Percentiles rank a stretch among this genome's conserved stretches.
These are phyloP conservation scores for Atta texana DNA, from an alignment of 1,140 invertebrate genomes.

Conservation along the genomic window DNA sequence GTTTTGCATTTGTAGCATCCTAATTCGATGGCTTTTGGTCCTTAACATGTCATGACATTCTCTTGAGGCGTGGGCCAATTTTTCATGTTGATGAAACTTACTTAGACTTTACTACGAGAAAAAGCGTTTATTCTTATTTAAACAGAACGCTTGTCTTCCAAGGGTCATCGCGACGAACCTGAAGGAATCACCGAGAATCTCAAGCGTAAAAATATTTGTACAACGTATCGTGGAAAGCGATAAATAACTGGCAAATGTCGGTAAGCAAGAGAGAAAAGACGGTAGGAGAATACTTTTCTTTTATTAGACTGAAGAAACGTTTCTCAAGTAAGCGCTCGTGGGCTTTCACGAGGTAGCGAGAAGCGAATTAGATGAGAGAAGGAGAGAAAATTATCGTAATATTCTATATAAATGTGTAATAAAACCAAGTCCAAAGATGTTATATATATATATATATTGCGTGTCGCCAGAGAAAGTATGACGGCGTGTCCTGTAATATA, in stretches of 20 bases:
- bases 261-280: background rate
- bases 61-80: conserved; percentile 3
- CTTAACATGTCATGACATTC: background rate
- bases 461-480: conserved; percentile 76
- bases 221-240: conserved; percentile 27
- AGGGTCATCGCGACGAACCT: conserved; percentile 25
- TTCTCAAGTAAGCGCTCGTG: conserved; percentile 30
- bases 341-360: conserved; percentile 33
- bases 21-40: background rate
- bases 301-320: conserved; percentile 66
- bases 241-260: conserved; percentile 22
- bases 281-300: conserved; percentile 53
- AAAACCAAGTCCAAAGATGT: conserved; percentile 86
- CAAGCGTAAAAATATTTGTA: conserved; percentile 47
- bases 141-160: conserved; percentile 68
- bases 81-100: background rate
- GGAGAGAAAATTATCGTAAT: conserved; percentile 65
- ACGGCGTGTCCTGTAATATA: conserved; percentile 85
- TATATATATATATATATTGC: conserved; percentile 80
- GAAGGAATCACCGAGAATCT: conserved; percentile 57
- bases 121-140: conserved; percentile 54
- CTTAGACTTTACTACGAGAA: conserved; percentile 3
- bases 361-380: conserved; percentile 33
- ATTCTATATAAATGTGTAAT: conserved; percentile 86
- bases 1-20: background rate